These are phyloP conservation scores for Phoenicopterus ruber DNA, from an alignment of 2,113 vertebrate species.

Conservation along the genomic window DNA sequence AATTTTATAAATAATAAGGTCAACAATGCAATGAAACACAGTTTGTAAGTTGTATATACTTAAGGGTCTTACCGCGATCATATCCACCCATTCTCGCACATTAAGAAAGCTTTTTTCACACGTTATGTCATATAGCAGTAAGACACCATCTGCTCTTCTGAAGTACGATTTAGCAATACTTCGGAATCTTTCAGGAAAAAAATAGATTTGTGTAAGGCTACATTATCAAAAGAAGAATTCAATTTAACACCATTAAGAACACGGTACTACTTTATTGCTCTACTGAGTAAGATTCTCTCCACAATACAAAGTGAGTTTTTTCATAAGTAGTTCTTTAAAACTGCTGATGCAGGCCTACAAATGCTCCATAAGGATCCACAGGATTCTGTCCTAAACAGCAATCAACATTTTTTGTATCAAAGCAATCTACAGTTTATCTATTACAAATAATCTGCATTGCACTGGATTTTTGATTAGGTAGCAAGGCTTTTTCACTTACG, in stretches of 20 bases:
- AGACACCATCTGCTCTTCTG: slow-evolving; percentile 90
- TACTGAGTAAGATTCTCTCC: background rate
- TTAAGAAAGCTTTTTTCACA: slow-evolving; percentile 93
- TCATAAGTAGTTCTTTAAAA: background rate
- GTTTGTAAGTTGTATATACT: background rate
- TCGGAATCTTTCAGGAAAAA: slow-evolving; percentile 79
- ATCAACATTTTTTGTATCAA: background rate
- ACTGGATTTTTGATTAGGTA: background rate
- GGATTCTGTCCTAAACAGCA: background rate
- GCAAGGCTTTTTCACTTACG: background rate
- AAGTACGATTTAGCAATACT: slow-evolving; percentile 98
- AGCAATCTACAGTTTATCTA: background rate
- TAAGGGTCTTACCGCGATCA: slow-evolving; percentile 86
- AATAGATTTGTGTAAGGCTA: background rate
- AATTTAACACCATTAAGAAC: background rate
- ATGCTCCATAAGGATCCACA: background rate
- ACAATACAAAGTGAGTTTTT: background rate
- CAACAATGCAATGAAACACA: background rate
- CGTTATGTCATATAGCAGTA: slow-evolving; percentile 91
- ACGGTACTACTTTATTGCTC: background rate
- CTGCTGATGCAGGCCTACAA: background rate
- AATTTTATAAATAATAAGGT: background rate
- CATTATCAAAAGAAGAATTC: background rate
- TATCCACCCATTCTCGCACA: slow-evolving; percentile 93
- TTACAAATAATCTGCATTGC: background rate